A percentile compares a stretch with the other conserved stretches of the same genome.
Evolutionary conservation across 1,140 invertebrate species (phyloP).

Genomic region (Drosophila bipectinata): DNA sequence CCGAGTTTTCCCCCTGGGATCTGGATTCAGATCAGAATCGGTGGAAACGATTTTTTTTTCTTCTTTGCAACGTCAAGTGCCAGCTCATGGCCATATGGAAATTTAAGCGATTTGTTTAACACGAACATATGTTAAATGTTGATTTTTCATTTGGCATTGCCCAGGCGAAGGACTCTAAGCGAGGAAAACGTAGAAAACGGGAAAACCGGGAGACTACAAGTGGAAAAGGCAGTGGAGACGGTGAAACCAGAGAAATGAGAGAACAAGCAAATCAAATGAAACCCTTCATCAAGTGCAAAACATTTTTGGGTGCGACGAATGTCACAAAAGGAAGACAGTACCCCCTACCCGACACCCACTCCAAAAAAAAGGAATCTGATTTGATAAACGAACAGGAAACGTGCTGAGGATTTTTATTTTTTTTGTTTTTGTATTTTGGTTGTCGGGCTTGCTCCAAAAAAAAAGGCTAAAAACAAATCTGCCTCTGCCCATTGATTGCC

Average conservation of each 20-base stretch:
- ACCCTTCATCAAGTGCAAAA: conserved; percentile 75
- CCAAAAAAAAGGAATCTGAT: conserved; percentile 31
- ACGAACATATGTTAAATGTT: conserved; percentile 74
- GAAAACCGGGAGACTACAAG: conserved; percentile 13
- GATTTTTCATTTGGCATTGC: conserved; percentile 67
- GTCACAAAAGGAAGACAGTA: conserved; percentile 56
- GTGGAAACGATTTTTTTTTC: background rate
- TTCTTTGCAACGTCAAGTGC: conserved; percentile 13
- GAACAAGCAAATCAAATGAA: conserved; percentile 76
- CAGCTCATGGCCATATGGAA: conserved; percentile 60
- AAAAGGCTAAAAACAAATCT: conserved; percentile 54
- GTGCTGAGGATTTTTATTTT: conserved; percentile 41
- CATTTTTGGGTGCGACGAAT: conserved; percentile 63
- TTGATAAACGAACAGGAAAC: conserved; percentile 53
- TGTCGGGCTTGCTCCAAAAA: conserved; percentile 7
- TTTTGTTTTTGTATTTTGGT: conserved; percentile 21
- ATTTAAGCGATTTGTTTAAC: conserved; percentile 68
- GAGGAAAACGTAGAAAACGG: background rate
- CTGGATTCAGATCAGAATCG: background rate
- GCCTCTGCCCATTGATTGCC: conserved; percentile 32
- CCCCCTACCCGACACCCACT: conserved; percentile 1
- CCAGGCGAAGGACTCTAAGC: conserved; percentile 9
- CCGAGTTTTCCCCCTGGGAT: background rate
- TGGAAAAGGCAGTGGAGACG: conserved; percentile 40
- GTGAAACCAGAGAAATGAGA: conserved; percentile 78